Evolutionary conservation across 2,797 vertebrate species (phyloP).

Genomic region (Streptopelia turtur): DNA sequence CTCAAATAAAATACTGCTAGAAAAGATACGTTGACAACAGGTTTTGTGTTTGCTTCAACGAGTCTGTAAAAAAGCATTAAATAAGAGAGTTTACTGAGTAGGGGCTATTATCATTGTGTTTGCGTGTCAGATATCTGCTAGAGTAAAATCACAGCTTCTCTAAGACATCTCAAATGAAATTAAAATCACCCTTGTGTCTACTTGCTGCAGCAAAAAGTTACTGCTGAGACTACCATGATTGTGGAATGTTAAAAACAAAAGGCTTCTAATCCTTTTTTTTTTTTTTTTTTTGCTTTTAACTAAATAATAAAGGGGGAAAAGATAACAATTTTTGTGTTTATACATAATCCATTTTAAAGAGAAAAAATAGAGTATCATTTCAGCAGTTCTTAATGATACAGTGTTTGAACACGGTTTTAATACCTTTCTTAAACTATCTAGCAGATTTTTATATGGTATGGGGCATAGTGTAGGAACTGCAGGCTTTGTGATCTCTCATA

Average conservation of each 20-base stretch:
- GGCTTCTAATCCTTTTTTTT: neutral
- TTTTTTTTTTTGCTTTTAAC: neutral
- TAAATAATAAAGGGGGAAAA: neutral
- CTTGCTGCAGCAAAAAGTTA: neutral
- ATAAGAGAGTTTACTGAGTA: neutral
- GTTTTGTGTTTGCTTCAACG: neutral
- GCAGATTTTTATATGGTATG: neutral
- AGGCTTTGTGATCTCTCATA: neutral
- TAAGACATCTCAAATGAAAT: neutral
- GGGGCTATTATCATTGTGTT: neutral
- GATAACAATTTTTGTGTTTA: neutral
- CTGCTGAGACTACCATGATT: neutral
- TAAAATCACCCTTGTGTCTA: neutral
- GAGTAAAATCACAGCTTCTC: neutral
- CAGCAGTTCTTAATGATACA: neutral
- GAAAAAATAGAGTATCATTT: neutral
- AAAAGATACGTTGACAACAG: neutral
- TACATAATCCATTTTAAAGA: neutral
- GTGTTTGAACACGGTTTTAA: neutral
- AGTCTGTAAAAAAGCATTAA: neutral
- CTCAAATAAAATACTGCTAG: neutral
- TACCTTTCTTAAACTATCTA: neutral
- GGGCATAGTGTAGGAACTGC: neutral
- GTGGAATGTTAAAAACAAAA: neutral
- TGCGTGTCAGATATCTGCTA: neutral